These are phyloP conservation scores for Operophtera brumata DNA, from an alignment of 2,888 invertebrate genomes.

Conservation along the genomic window DNA sequence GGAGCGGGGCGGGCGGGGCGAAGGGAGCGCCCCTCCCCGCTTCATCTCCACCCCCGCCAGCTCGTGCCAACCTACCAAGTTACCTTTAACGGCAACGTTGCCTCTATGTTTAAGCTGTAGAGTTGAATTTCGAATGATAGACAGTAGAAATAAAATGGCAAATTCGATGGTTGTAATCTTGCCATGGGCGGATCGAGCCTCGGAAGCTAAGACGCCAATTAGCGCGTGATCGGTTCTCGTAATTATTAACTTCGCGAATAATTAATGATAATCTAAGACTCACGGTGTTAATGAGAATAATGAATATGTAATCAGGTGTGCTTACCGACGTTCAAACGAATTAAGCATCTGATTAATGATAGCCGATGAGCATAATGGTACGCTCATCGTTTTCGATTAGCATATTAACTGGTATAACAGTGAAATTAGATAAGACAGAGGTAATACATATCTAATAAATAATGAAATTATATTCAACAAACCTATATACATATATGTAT, in stretches of 20 bases:
- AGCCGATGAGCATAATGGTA: not conserved
- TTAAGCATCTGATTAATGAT: slow-evolving; percentile 11
- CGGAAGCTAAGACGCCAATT: slow-evolving; percentile 73
- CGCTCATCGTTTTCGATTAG: not conserved
- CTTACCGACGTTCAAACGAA: slow-evolving; percentile 13
- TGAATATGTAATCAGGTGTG: slow-evolving; percentile 32
- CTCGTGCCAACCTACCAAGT: slow-evolving; percentile 57
- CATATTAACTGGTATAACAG: not conserved
- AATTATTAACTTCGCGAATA: slow-evolving; percentile 65
- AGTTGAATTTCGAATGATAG: slow-evolving; percentile 45
- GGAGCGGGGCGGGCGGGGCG: slow-evolving; percentile 67
- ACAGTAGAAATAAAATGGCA: slow-evolving; percentile 49
- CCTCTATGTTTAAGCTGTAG: slow-evolving; percentile 42
- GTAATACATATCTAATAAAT: too few species aligned
- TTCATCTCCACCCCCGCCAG: slow-evolving; percentile 65
- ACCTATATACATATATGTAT: too few species aligned
- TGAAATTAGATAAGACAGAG: too few species aligned
- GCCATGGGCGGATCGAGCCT: slow-evolving; percentile 77
- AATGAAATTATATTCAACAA: too few species aligned
- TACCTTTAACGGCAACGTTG: slow-evolving; percentile 53
- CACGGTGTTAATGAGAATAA: slow-evolving; percentile 33
- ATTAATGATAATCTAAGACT: slow-evolving; percentile 50
- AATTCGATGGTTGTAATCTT: slow-evolving; percentile 69
- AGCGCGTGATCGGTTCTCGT: slow-evolving; percentile 63
- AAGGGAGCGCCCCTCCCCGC: slow-evolving; percentile 66